A percentile compares a stretch with the other conserved stretches of the same genome.
Evolutionary conservation across 2,797 vertebrate species (phyloP).

Genomic region (Thripadectes ignobilis): DNA sequence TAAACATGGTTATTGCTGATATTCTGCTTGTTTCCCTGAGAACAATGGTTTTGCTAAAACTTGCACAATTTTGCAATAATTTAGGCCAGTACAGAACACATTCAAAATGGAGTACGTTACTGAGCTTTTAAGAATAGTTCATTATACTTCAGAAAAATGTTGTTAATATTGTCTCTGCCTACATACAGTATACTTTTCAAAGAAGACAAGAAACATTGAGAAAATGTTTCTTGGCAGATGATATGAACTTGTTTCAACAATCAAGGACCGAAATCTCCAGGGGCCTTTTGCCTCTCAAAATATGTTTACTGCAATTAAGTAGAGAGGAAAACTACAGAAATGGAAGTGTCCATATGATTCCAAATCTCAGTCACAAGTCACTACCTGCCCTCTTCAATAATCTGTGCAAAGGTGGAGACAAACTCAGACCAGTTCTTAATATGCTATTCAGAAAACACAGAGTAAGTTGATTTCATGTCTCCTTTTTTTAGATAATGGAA

Average conservation of each 20-base stretch:
- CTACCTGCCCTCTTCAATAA: neutral
- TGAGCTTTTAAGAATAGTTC: neutral
- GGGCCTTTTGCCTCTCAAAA: neutral
- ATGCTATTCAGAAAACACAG: neutral
- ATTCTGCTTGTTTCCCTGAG: neutral
- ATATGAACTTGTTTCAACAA: neutral
- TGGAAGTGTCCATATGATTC: neutral
- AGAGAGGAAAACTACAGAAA: neutral
- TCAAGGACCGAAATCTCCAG: neutral
- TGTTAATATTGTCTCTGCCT: neutral
- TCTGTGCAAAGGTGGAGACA: neutral
- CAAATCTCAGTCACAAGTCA: neutral
- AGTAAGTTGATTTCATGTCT: neutral
- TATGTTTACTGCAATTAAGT: neutral
- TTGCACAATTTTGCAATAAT: neutral
- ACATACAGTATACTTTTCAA: neutral
- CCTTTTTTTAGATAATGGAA: neutral
- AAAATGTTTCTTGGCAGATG: no score
- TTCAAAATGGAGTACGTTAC: neutral
- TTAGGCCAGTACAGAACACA: neutral
- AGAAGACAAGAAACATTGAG: neutral
- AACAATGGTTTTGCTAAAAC: neutral
- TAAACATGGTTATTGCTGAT: neutral
- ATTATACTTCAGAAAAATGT: neutral
- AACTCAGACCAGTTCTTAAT: neutral